phyloP scores from a whole-genome alignment of 2,888 invertebrate species.

The Rhagophthalmus giganteus region DNA sequence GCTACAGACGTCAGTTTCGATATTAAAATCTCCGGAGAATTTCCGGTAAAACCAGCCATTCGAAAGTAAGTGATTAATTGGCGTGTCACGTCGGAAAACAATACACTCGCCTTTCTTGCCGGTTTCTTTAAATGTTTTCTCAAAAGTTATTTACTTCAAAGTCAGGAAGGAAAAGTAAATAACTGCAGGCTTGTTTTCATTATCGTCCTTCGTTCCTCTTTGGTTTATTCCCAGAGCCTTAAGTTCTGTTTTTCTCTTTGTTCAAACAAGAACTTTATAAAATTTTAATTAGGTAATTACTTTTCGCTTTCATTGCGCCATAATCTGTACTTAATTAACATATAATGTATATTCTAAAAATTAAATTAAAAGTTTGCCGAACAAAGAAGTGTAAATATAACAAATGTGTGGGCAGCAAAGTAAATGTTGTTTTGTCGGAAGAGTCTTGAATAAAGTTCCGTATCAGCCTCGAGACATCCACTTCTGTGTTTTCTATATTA shows the following conservation, averaged over 20 bases:
- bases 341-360: constrained; percentile 13
- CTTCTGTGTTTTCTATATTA: too few species aligned
- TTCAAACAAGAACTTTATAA: constrained; percentile 22
- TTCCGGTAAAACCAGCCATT: constrained; percentile 18
- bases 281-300: constrained; percentile 26
- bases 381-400: constrained; percentile 10
- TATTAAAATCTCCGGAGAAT: constrained; percentile 36
- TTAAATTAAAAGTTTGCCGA: too few species aligned
- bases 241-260: constrained; percentile 16
- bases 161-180: constrained; percentile 28
- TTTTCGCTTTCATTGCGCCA: constrained; percentile 23
- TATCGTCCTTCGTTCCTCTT: constrained; percentile 18
- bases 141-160: constrained; percentile 33
- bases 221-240: constrained; percentile 10
- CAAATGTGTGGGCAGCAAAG: constrained; percentile 11
- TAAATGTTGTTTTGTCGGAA: constrained; percentile 13
- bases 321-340: constrained; percentile 21
- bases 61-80: constrained; percentile 41
- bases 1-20: constrained; percentile 35
- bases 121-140: constrained; percentile 33
- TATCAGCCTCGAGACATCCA: constrained; percentile 13
- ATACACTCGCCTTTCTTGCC: constrained; percentile 38
- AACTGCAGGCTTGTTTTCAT: constrained; percentile 26
- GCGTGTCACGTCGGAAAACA: constrained; percentile 39
- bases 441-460: constrained; percentile 18